A percentile compares a stretch with the other conserved stretches of the same genome.
These are phyloP conservation scores for Girardinus metallicus DNA, from an alignment of 2,797 vertebrate genomes.

Conservation along the genomic window DNA sequence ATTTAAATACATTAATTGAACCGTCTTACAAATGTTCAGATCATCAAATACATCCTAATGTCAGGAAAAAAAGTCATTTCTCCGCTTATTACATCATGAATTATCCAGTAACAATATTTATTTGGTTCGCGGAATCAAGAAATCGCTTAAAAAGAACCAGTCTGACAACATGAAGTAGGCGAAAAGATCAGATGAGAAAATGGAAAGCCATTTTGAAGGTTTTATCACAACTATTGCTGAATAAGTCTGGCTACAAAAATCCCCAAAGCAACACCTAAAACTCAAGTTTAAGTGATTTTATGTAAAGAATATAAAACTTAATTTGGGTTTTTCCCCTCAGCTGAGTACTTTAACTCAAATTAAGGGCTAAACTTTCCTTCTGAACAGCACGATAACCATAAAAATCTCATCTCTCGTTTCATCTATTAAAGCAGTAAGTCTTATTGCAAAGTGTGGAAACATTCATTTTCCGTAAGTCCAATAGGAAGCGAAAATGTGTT, in stretches of 20 bases:
- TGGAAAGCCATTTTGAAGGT: not conserved
- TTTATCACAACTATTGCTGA: not conserved
- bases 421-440: conserved; percentile 15
- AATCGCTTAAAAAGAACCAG: not conserved
- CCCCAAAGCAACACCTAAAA: not conserved
- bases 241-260: not conserved
- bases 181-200: not conserved
- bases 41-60: not conserved
- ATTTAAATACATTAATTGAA: not conserved
- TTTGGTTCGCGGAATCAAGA: not conserved
- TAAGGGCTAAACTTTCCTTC: not conserved
- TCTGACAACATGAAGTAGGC: not conserved
- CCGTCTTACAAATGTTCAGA: not conserved
- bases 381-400: not conserved
- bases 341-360: not conserved
- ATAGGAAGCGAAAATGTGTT: conserved; percentile 47
- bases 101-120: not conserved
- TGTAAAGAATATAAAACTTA: not conserved
- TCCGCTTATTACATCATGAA: not conserved
- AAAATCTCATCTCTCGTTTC: not conserved
- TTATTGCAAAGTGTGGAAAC: conserved; percentile 35
- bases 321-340: not conserved
- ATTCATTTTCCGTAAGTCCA: conserved; percentile 35
- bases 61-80: not conserved
- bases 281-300: not conserved